Percentiles rank a stretch among this genome's conserved stretches.
Conservation (phyloP, 2,888 invertebrate genomes). For the Cynaeus angustus region DNA sequence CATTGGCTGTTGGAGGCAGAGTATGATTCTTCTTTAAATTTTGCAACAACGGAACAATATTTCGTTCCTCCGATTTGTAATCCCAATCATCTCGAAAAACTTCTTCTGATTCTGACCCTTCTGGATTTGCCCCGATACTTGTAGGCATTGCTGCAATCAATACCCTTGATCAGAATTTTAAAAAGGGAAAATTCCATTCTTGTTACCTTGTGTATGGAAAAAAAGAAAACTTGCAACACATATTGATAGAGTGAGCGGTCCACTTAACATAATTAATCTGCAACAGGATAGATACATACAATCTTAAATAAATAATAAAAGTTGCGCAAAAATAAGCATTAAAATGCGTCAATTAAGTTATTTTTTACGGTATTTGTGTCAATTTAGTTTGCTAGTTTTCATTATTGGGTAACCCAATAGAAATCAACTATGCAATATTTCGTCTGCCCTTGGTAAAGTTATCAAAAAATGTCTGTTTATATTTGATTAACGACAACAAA, state of each 20-base stretch:
- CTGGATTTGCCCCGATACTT: conserved; percentile 10
- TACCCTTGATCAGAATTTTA: conserved; percentile 5
- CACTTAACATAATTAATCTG: conserved; percentile 14
- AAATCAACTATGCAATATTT: too few relatives aligned
- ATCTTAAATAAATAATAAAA: neutral
- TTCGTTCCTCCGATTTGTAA: conserved; percentile 64
- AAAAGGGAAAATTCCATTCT: conserved; percentile 7
- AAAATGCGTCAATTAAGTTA: neutral
- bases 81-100: conserved; percentile 68
- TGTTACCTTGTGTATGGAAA: conserved; percentile 27
- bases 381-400: too few relatives aligned
- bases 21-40: conserved; percentile 66
- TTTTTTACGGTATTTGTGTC: too few relatives aligned
- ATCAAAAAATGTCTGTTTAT: too few relatives aligned
- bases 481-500: too few relatives aligned
- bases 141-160: conserved; percentile 27
- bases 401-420: too few relatives aligned
- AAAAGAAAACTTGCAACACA: conserved; percentile 35
- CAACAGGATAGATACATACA: neutral
- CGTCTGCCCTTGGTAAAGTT: too few relatives aligned
- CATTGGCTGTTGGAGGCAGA: conserved; percentile 67
- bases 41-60: conserved; percentile 64
- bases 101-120: conserved; percentile 51
- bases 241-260: conserved; percentile 5
- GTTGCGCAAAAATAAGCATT: neutral